Evolutionary conservation across 2,797 vertebrate genomes (phyloP).

Genomic region (Percopsis omiscomaycus): DNA sequence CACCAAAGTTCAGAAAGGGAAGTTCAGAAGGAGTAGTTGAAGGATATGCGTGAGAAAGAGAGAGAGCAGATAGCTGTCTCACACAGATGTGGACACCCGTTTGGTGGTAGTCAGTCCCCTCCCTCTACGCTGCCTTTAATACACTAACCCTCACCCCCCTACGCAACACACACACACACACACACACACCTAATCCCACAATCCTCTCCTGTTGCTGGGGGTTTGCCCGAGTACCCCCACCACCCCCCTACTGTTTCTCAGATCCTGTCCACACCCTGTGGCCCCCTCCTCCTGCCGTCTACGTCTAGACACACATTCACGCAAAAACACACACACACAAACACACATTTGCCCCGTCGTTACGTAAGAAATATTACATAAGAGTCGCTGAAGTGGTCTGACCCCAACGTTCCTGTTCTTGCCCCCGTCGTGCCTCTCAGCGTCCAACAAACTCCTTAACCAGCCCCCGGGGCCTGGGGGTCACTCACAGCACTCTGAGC

Average conservation of each 20-base stretch:
- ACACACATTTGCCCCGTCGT: slow-evolving; percentile 44
- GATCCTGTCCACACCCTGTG: slow-evolving; percentile 27
- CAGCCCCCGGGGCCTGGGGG: not conserved
- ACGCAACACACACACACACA: slow-evolving; percentile 35
- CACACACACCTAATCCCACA: slow-evolving; percentile 67
- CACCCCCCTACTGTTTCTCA: slow-evolving; percentile 38
- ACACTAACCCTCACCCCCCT: slow-evolving; percentile 32
- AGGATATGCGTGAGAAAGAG: slow-evolving; percentile 9
- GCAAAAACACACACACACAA: slow-evolving; percentile 31
- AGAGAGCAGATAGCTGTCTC: slow-evolving; percentile 29
- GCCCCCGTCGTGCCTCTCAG: slow-evolving; percentile 14
- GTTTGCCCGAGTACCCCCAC: slow-evolving; percentile 40
- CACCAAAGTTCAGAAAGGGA: too few species aligned
- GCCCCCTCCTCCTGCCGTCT: slow-evolving; percentile 38
- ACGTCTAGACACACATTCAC: slow-evolving; percentile 39
- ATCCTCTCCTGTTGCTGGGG: slow-evolving; percentile 65
- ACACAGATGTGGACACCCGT: slow-evolving; percentile 65
- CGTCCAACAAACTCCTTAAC: slow-evolving; percentile 9
- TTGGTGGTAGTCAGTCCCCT: slow-evolving; percentile 49
- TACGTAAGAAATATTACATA: slow-evolving; percentile 73
- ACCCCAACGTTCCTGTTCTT: slow-evolving; percentile 45
- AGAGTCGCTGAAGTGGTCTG: slow-evolving; percentile 52
- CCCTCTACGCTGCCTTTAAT: slow-evolving; percentile 65
- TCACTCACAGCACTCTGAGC: slow-evolving; percentile 29
- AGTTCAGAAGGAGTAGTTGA: too few species aligned